A percentile compares a stretch with the other conserved stretches of the same genome.
These are phyloP conservation scores for Lepus europaeus DNA, from an alignment of 2,113 vertebrate genomes.

Conservation along the genomic window DNA sequence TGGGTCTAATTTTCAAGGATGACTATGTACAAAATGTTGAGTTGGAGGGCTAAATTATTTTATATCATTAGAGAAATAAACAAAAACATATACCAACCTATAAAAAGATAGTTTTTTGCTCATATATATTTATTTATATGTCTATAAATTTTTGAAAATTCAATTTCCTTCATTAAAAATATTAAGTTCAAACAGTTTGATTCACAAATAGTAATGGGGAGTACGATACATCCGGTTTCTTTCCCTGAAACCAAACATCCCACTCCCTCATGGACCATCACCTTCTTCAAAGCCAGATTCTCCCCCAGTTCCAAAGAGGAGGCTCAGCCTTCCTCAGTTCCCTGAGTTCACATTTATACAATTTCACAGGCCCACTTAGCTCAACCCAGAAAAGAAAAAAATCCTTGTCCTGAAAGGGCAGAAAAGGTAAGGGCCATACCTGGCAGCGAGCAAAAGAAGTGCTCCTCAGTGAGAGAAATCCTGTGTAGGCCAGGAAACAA, in stretches of 20 bases:
- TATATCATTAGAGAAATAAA: conserved; percentile 12
- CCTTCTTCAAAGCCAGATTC: not conserved
- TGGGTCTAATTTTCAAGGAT: conserved; percentile 42
- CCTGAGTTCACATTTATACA: conserved; percentile 65
- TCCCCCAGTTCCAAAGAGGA: not conserved
- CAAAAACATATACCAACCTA: conserved; percentile 21
- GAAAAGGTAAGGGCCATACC: not conserved
- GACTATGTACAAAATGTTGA: conserved; percentile 40
- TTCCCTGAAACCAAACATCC: not conserved
- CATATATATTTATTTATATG: not conserved
- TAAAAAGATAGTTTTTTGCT: not conserved
- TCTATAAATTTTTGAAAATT: not conserved
- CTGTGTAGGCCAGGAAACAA: not conserved
- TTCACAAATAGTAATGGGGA: conserved; percentile 61
- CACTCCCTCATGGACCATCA: not conserved
- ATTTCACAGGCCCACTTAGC: not conserved
- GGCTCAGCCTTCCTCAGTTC: not conserved
- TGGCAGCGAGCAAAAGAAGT: not conserved
- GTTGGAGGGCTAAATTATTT: not conserved
- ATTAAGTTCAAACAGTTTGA: conserved; percentile 43
- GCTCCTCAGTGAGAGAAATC: not conserved
- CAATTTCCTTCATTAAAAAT: conserved; percentile 61
- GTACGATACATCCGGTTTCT: not conserved
- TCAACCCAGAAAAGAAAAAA: not conserved
- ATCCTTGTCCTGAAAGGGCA: not conserved